These are phyloP conservation scores for Andrena hattorfiana DNA, from an alignment of 2,888 invertebrate species.

Conservation along the genomic window DNA sequence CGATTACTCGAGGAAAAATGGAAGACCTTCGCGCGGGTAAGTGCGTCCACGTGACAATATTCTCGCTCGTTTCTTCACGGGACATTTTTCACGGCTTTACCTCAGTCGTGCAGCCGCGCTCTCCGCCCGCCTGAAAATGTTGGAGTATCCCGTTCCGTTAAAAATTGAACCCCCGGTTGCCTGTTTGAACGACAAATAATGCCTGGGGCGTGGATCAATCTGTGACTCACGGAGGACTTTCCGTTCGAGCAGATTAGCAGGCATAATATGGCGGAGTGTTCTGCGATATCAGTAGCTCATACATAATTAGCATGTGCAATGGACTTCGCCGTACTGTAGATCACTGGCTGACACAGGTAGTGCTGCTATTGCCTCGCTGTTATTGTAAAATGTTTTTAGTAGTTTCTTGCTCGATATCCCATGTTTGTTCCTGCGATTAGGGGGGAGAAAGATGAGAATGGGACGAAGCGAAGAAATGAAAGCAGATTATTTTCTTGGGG, in stretches of 20 bases:
- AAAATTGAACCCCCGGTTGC: neutral
- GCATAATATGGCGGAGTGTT: too few species aligned
- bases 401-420: too few species aligned
- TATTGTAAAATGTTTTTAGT: too few species aligned
- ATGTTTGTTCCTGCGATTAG: too few species aligned
- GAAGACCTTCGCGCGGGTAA: slow-evolving; percentile 98
- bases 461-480: too few species aligned
- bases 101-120: neutral
- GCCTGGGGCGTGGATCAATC: neutral
- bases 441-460: too few species aligned
- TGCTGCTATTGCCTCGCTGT: too few species aligned
- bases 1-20: slow-evolving; percentile 98
- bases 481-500: too few species aligned
- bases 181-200: neutral
- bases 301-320: too few species aligned
- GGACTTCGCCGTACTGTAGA: too few species aligned
- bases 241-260: neutral
- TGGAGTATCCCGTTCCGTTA: neutral
- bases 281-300: too few species aligned
- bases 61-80: slow-evolving; percentile 32
- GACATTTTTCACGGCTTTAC: slow-evolving; percentile 47
- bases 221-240: neutral
- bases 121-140: neutral
- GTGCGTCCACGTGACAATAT: slow-evolving; percentile 75
- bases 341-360: too few species aligned